These are phyloP conservation scores for Rutpela maculata DNA, from an alignment of 2,888 invertebrate species.

Conservation along the genomic window DNA sequence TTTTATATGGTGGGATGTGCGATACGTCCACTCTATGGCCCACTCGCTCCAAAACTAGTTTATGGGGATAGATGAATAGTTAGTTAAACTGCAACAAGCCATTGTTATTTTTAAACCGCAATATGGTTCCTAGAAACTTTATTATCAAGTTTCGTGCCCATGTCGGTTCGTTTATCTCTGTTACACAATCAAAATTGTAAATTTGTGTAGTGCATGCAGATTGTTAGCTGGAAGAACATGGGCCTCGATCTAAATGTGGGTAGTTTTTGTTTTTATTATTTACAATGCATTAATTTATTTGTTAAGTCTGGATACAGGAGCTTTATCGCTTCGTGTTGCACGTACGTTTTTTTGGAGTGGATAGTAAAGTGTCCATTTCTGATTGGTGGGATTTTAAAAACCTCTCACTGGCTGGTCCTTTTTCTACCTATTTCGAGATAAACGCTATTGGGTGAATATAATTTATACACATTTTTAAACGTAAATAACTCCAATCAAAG, in stretches of 20 bases:
- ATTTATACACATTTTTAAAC: neutral
- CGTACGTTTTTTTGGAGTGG: neutral
- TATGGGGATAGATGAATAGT: slow-evolving; percentile 61
- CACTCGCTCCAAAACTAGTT: slow-evolving; percentile 60
- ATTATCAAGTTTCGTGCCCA: slow-evolving; percentile 27
- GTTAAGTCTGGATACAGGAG: neutral
- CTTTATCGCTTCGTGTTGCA: neutral
- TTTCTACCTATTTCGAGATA: neutral
- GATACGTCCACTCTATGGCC: slow-evolving; percentile 56
- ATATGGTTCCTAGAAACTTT: slow-evolving; percentile 37
- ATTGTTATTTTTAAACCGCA: slow-evolving; percentile 47
- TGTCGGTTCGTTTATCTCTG: slow-evolving; percentile 16
- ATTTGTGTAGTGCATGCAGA: slow-evolving; percentile 13
- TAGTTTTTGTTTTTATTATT: neutral
- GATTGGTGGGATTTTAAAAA: neutral
- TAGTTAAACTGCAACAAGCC: slow-evolving; percentile 54
- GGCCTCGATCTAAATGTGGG: neutral
- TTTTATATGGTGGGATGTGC: slow-evolving; percentile 58
- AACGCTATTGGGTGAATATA: neutral
- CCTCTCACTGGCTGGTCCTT: slow-evolving; percentile 1
- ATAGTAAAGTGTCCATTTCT: neutral
- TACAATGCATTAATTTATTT: neutral
- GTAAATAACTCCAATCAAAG: too few relatives aligned
- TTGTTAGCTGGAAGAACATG: neutral
- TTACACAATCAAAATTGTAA: slow-evolving; percentile 12